phyloP scores from a whole-genome alignment of 2,113 vertebrate genomes.

The Acanthochromis polyacanthus region DNA sequence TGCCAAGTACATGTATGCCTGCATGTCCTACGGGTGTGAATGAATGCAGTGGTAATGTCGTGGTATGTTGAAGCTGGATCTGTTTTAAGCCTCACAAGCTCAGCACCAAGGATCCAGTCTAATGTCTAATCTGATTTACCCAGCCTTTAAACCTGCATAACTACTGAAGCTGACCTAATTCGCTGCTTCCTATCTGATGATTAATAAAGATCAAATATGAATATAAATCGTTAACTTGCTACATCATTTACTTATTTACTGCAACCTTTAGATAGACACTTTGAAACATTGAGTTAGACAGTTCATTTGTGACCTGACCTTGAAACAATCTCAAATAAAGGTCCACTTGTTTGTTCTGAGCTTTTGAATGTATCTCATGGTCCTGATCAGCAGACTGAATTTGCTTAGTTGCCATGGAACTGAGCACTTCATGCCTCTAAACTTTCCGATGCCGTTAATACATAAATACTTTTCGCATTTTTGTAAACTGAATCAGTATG shows the following conservation, averaged over 20 bases:
- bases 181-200: not conserved
- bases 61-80: constrained; percentile 22
- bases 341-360: not conserved
- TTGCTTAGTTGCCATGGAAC: not conserved
- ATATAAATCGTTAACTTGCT: not conserved
- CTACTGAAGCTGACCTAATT: not conserved
- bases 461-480: not conserved
- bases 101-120: not conserved
- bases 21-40: constrained; percentile 20
- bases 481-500: not conserved
- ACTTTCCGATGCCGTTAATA: not conserved
- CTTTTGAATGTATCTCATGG: no score
- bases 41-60: constrained; percentile 3
- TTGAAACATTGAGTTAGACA: no score
- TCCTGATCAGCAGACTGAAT: not conserved
- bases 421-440: no score
- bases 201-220: not conserved
- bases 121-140: not conserved
- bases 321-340: not conserved
- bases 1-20: constrained; percentile 18
- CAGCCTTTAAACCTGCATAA: not conserved
- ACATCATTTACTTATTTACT: no score
- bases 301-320: no score
- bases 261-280: no score
- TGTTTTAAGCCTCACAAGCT: constrained; percentile 21